These are phyloP conservation scores for Eilema caniola DNA, from an alignment of 2,888 invertebrate species.

Conservation along the genomic window DNA sequence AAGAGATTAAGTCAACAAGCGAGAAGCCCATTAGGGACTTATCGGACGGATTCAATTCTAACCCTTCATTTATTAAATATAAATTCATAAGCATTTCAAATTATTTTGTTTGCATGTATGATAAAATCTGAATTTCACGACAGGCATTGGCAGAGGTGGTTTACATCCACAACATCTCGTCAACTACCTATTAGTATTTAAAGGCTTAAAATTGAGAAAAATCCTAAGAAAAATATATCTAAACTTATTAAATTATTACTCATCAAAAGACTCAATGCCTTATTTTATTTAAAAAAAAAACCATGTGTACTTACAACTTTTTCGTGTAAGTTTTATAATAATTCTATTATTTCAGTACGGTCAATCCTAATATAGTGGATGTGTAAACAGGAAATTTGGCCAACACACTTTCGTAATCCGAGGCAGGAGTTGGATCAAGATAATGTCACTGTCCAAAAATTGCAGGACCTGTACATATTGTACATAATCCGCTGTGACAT, in stretches of 20 bases:
- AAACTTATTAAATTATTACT: too few species aligned
- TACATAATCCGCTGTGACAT: slow-evolving; percentile 24
- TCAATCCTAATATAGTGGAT: slow-evolving; percentile 26
- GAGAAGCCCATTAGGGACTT: slow-evolving; percentile 1
- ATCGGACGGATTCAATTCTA: neutral
- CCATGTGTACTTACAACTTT: neutral
- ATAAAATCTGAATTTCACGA: neutral
- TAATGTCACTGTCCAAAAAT: slow-evolving; percentile 24
- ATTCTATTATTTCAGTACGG: neutral
- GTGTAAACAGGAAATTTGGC: slow-evolving; percentile 34
- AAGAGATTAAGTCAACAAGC: slow-evolving; percentile 26
- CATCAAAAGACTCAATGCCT: too few species aligned
- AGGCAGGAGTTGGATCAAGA: slow-evolving; percentile 38
- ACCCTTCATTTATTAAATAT: slow-evolving; percentile 1
- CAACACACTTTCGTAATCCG: slow-evolving; percentile 20
- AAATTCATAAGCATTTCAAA: neutral
- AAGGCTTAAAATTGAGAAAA: too few species aligned
- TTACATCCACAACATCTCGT: neutral
- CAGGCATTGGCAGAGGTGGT: neutral
- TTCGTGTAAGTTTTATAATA: neutral
- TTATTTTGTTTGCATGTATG: neutral
- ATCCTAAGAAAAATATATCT: neutral
- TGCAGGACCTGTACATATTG: neutral
- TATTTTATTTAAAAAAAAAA: neutral
- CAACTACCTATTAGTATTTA: too few species aligned